Evolutionary conservation across 1,140 invertebrate genomes (phyloP).

Genomic region (Drosophila ercepeae): DNA sequence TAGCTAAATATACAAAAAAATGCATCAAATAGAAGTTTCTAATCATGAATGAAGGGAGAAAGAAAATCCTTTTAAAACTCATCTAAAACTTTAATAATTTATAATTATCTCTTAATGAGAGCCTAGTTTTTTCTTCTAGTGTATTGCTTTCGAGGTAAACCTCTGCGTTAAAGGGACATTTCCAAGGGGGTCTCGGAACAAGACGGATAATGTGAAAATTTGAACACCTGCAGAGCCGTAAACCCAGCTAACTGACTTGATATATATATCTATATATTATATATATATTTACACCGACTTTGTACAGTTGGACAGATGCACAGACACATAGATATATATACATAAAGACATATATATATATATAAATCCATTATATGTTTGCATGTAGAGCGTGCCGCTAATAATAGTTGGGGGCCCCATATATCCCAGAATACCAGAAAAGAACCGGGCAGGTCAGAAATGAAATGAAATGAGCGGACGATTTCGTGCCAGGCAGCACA

Average conservation of each 20-base stretch:
- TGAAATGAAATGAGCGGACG: conserved; percentile 5
- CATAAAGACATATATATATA: conserved; percentile 5
- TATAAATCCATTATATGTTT: conserved; percentile 47
- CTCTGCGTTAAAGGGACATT: conserved; percentile 11
- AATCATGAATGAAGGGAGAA: no score
- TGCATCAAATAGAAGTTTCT: no score
- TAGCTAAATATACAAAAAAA: neutral
- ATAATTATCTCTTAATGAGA: neutral
- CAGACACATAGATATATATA: conserved; percentile 6
- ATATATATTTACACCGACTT: no score
- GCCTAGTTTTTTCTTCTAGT: conserved; percentile 4
- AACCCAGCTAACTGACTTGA: conserved; percentile 1
- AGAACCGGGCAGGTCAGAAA: conserved; percentile 1
- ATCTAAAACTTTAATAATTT: neutral
- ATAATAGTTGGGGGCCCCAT: conserved; percentile 58
- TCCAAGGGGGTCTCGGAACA: conserved; percentile 1
- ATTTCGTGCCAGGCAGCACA: conserved; percentile 30
- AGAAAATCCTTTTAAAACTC: no score
- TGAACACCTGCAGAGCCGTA: conserved; percentile 48
- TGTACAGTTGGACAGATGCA: neutral
- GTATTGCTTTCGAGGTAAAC: neutral
- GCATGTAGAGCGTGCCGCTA: conserved; percentile 74
- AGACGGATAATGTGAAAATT: conserved; percentile 49
- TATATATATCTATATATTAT: neutral
- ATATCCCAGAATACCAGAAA: conserved; percentile 13